A percentile compares a stretch with the other conserved stretches of the same genome.
phyloP scores from a whole-genome alignment of 2,888 invertebrate species.

The Zeuzera pyrina region DNA sequence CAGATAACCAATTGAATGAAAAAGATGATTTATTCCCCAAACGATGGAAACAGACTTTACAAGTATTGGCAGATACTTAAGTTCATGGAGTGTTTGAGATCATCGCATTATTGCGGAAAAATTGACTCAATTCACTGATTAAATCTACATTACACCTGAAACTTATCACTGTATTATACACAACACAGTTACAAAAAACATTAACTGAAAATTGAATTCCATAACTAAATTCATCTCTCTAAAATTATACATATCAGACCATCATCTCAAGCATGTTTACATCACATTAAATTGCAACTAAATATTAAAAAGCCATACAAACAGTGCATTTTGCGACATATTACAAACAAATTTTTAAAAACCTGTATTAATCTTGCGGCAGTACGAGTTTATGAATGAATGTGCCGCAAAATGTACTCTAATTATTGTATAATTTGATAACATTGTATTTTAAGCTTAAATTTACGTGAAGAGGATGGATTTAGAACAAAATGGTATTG shows the following conservation, averaged over 20 bases:
- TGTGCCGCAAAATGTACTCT: conserved; percentile 1
- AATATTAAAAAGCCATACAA: conserved; percentile 45
- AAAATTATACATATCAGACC: conserved; percentile 42
- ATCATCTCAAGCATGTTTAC: conserved; percentile 39
- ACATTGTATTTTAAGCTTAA: conserved; percentile 40
- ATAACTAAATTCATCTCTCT: conserved; percentile 39
- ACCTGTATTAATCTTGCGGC: conserved; percentile 1
- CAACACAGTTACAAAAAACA: conserved; percentile 24
- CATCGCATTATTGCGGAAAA: conserved; percentile 51
- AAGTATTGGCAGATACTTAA: neutral
- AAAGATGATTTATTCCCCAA: no score
- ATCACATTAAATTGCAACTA: conserved; percentile 60
- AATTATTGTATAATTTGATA: conserved; percentile 15
- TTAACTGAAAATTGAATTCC: conserved; percentile 33
- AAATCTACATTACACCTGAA: conserved; percentile 30
- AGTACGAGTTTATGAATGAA: conserved; percentile 5
- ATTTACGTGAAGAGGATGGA: conserved; percentile 55
- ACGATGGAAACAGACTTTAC: no score
- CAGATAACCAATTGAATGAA: no score
- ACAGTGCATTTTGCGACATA: conserved; percentile 20
- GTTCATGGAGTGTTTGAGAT: conserved; percentile 54
- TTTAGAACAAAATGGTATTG: conserved; percentile 53
- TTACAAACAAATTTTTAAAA: conserved; percentile 5
- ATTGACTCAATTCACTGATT: conserved; percentile 61
- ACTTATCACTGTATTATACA: conserved; percentile 5